These are phyloP conservation scores for Microcebus lehilahytsara DNA, from an alignment of 2,113 vertebrate genomes.

Conservation along the genomic window DNA sequence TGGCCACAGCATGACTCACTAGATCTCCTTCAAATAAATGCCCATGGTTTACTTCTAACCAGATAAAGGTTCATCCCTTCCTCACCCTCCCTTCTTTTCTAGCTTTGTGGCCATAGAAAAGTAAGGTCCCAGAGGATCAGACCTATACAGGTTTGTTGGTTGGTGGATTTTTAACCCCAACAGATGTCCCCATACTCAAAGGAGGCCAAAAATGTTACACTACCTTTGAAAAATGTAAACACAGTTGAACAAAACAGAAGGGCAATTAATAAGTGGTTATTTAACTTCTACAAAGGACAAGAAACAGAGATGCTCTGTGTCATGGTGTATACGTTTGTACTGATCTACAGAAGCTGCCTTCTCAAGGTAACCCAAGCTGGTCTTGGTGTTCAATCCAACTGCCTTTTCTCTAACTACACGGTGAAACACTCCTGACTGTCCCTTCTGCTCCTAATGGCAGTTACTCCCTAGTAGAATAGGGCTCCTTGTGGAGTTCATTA, in stretches of 20 bases:
- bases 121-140: not conserved
- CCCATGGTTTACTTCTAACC: not conserved
- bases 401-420: not conserved
- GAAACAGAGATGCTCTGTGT: not conserved
- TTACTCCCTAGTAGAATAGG: not conserved
- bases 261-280: not conserved
- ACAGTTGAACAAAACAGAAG: not conserved
- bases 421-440: not conserved
- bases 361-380: not conserved
- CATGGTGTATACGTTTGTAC: too few species aligned
- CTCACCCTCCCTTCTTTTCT: not conserved
- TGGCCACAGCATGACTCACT: not conserved
- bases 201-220: not conserved
- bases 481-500: not conserved
- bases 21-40: rapidly evolving
- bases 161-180: not conserved
- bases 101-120: not conserved
- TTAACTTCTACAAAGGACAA: not conserved
- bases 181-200: not conserved
- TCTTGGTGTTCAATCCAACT: too few species aligned
- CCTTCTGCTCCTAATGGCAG: not conserved
- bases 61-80: not conserved
- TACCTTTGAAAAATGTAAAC: not conserved
- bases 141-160: too few species aligned
- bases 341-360: not conserved